Evolutionary conservation across 2,113 vertebrate genomes (phyloP).

Genomic region (Furnarius figulus): DNA sequence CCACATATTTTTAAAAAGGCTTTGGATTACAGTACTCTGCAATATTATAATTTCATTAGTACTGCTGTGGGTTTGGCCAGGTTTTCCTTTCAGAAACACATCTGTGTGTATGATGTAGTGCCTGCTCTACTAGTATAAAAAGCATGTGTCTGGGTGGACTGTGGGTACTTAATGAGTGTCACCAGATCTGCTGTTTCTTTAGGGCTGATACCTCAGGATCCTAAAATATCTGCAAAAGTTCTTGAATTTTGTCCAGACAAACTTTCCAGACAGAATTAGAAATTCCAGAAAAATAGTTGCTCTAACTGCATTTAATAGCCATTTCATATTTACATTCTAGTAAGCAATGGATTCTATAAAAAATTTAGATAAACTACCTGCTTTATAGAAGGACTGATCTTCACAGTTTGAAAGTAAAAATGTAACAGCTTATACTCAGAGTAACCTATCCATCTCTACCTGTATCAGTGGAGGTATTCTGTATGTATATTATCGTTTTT

Average conservation of each 20-base stretch:
- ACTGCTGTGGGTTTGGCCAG: background rate
- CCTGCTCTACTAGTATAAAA: background rate
- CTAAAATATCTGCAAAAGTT: background rate
- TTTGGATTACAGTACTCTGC: background rate
- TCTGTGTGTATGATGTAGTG: background rate
- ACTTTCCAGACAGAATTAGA: background rate
- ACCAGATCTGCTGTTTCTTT: background rate
- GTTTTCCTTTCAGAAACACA: background rate
- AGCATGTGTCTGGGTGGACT: background rate
- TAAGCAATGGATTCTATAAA: background rate
- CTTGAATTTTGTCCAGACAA: background rate
- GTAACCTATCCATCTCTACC: background rate
- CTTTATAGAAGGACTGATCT: background rate
- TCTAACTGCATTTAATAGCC: background rate
- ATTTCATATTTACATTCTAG: background rate
- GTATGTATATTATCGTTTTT: background rate
- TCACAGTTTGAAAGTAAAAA: background rate
- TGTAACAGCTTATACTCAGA: background rate
- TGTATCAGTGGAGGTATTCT: background rate
- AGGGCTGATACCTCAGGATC: background rate
- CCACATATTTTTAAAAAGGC: background rate
- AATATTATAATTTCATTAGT: background rate
- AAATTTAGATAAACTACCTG: background rate
- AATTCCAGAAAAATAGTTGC: background rate
- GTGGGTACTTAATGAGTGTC: background rate